A percentile compares a stretch with the other conserved stretches of the same genome.
These are phyloP conservation scores for Ennomos fuscantarius DNA, from an alignment of 2,888 invertebrate species.

Conservation along the genomic window DNA sequence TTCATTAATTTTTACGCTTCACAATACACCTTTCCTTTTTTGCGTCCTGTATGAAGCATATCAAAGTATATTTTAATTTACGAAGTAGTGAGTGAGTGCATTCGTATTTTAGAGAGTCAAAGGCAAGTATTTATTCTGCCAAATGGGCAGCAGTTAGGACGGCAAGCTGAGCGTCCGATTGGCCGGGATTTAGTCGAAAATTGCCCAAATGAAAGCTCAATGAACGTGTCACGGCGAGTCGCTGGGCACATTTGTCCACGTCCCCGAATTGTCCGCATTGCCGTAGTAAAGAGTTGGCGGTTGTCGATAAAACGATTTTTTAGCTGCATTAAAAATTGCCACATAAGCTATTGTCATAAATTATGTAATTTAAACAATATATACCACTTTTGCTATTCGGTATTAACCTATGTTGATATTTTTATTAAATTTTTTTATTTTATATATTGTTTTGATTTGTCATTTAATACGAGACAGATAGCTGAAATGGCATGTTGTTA, in stretches of 20 bases:
- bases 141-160: constrained; percentile 65
- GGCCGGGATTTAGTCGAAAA: constrained; percentile 80
- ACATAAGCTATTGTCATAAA: no score
- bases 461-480: no score
- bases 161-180: constrained; percentile 63
- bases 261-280: constrained; percentile 81
- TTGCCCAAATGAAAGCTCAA: constrained; percentile 84
- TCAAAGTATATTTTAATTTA: not conserved
- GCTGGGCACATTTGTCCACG: constrained; percentile 80
- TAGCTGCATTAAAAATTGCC: not conserved
- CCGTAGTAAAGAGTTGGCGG: constrained; percentile 66
- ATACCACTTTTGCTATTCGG: no score
- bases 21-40: not conserved
- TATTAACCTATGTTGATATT: no score
- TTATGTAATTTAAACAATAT: no score
- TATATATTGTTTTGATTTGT: no score
- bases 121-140: constrained; percentile 61
- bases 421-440: no score
- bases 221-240: constrained; percentile 81
- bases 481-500: no score
- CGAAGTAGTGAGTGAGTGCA: constrained; percentile 26
- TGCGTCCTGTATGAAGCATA: not conserved
- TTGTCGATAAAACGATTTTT: constrained; percentile 41
- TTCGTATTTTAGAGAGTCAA: constrained; percentile 45
- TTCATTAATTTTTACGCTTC: constrained; percentile 11